Percentiles rank a stretch among this genome's conserved stretches.
Conservation (phyloP, 1,140 invertebrate species). For the Phthorimaea operculella region DNA sequence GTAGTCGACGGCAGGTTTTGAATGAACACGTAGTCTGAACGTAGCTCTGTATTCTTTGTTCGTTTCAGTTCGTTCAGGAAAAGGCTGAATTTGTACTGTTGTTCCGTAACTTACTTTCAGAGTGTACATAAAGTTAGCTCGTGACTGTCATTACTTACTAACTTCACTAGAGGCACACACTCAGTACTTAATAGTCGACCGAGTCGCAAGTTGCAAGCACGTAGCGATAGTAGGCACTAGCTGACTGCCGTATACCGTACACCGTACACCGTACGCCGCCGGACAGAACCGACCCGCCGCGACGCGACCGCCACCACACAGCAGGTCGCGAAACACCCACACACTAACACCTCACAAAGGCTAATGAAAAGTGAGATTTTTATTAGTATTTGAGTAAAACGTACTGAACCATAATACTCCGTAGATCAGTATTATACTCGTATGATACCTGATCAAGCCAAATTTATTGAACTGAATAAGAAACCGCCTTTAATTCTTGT, state of each 20-base stretch:
- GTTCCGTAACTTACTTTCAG: constrained; percentile 34
- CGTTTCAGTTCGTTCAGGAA: constrained; percentile 31
- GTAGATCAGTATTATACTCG: constrained; percentile 47
- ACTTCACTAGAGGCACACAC: constrained; percentile 4
- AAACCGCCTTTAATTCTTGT: constrained; percentile 61
- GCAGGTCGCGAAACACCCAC: constrained; percentile 8
- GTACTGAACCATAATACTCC: constrained; percentile 43
- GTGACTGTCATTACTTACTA: constrained; percentile 17
- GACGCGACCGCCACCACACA: not conserved
- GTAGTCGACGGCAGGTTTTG: constrained; percentile 62
- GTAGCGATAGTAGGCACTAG: constrained; percentile 14
- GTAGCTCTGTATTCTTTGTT: constrained; percentile 47
- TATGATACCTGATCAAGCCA: constrained; percentile 57
- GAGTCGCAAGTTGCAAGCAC: not conserved
- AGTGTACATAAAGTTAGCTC: constrained; percentile 36
- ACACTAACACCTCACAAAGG: constrained; percentile 19
- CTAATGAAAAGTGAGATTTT: constrained; percentile 36
- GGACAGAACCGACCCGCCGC: not conserved
- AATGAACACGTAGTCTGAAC: constrained; percentile 60
- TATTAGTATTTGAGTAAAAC: constrained; percentile 26
- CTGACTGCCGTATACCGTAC: constrained; percentile 14
- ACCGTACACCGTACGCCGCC: too few species aligned
- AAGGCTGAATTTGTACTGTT: constrained; percentile 43
- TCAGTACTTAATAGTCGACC: not conserved
- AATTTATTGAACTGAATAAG: constrained; percentile 60